phyloP scores from a whole-genome alignment of 2,797 vertebrate species.

The Cryptoprocta ferox region DNA sequence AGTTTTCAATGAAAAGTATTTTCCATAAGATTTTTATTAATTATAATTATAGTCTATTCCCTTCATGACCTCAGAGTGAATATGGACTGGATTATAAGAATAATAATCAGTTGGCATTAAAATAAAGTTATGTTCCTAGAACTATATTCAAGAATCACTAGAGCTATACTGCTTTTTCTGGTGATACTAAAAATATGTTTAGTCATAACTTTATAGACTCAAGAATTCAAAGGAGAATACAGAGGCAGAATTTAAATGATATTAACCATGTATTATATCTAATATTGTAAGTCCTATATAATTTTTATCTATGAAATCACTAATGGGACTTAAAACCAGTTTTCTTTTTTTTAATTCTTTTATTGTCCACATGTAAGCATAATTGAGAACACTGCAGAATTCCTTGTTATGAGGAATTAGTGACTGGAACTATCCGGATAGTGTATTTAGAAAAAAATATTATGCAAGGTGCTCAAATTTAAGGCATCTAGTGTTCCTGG shows the following conservation, averaged over 20 bases:
- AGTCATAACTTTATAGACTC: background rate
- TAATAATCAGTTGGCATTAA: slow-evolving; percentile 29
- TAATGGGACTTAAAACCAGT: background rate
- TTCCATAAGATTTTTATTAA: background rate
- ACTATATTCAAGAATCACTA: slow-evolving; percentile 23
- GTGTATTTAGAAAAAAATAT: background rate
- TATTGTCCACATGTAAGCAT: background rate
- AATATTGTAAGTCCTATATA: background rate
- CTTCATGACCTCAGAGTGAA: background rate
- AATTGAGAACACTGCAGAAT: background rate
- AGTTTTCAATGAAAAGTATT: slow-evolving; percentile 21
- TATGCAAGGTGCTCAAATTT: background rate
- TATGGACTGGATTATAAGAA: background rate
- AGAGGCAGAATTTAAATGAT: slow-evolving; percentile 16
- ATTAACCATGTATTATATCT: background rate
- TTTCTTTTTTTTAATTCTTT: background rate
- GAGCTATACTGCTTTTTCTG: background rate
- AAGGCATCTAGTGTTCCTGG: background rate
- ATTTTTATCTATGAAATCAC: background rate
- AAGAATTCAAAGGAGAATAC: background rate
- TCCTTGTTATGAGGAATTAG: background rate
- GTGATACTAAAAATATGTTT: slow-evolving; percentile 9
- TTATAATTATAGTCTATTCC: background rate
- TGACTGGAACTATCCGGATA: background rate
- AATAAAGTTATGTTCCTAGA: slow-evolving; percentile 32